Base-by-base conservation (phyloP, 2,797 vertebrate genomes). In the Clarias platycephalus region DNA sequence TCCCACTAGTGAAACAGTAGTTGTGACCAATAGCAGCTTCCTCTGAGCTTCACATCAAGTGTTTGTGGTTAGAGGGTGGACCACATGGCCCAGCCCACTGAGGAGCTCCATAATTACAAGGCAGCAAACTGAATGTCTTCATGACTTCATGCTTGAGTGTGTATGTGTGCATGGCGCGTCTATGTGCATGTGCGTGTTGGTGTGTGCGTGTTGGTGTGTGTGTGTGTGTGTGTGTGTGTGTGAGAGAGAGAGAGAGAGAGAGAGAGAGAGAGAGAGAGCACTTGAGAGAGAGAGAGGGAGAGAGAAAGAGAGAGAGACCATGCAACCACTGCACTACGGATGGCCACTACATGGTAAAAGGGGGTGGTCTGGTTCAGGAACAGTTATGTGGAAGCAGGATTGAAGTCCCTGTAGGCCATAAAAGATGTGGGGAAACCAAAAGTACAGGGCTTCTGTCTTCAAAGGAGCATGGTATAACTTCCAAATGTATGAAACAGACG, bases 101-200 rank as follows among this genome's bases (percentile, higher is more conserved):
- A 86, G 92, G 92, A 88, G 86, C 91, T 91, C 88, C 91, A 92
- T 95, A 94, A 96, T 95, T 96, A 95, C 93, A 95, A 94, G 94
- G 94, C 93, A 94, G 90, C 57, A 71, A 81, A 85, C 71, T 53
- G 83, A 79, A 86, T 76, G 84, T 37, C 77, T 87, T 28, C 81
- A 85, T 74, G 70, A 63, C 72, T 87, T 64, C 82, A 79, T 64
- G 71, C 77, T 67, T 80, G 64, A 81, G 62, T 84, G 74, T 62
- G 66, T 78, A 28, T 40, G 81, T 67, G 80, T 84, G 62, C 22
- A 28, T 70, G 79, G 80, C 24, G 34, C 88, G 86, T 86, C 60
- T 78, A 63, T 85, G 79, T 67, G 78, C 80, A 75, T 34, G 71
- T 85, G 71, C 58, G 78, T 80, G 80, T 34, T 60, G 20, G 60